A percentile compares a stretch with the other conserved stretches of the same genome.
Conservation (phyloP, 1,140 invertebrate species). For the Heliconius hermathena region DNA sequence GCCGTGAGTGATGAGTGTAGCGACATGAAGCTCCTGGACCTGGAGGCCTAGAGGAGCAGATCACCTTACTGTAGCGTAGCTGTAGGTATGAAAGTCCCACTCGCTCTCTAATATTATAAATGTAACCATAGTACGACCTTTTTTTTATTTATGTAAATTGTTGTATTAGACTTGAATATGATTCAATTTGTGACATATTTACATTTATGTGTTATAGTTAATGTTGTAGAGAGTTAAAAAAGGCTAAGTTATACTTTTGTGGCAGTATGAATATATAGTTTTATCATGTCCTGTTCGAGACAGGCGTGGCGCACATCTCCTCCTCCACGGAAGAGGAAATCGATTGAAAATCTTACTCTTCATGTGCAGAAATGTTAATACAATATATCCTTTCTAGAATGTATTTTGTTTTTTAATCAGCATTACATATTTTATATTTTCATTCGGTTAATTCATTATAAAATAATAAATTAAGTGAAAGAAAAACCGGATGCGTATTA, state of each 20-base stretch:
- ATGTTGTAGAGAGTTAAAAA: no score
- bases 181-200: no score
- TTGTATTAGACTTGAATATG: no score
- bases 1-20: conserved; percentile 30
- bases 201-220: no score
- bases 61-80: conserved; percentile 19
- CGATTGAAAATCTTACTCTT: not conserved
- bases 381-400: no score
- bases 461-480: no score
- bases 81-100: conserved; percentile 14
- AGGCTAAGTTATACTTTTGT: not conserved
- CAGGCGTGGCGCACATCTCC: not conserved
- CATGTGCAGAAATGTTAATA: not conserved
- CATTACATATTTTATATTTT: no score
- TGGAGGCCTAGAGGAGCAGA: conserved; percentile 28
- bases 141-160: no score
- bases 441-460: no score
- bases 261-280: not conserved
- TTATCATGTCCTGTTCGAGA: not conserved
- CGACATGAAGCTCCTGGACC: conserved; percentile 30
- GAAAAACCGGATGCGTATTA: no score
- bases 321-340: not conserved
- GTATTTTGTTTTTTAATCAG: no score
- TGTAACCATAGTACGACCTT: not conserved
- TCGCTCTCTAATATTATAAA: not conserved